Percentiles rank a stretch among this genome's conserved stretches.
phyloP scores from a whole-genome alignment of 92 coral and sea anemone genomes.

The Muricea muricata region DNA sequence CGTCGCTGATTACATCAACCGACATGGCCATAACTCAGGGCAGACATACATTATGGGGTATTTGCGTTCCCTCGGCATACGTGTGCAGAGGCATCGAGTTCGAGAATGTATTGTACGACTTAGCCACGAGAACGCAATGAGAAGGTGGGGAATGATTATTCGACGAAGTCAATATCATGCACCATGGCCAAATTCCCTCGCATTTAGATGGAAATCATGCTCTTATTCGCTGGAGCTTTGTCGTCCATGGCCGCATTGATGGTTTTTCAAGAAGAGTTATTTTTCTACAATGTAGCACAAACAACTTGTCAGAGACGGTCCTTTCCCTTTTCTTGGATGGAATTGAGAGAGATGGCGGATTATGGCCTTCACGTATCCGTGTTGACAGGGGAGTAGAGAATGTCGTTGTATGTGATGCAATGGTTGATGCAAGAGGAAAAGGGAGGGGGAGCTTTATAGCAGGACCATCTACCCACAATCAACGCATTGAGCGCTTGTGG shows the following conservation, averaged over 20 bases:
- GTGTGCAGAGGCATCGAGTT: background rate
- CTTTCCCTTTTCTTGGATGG: constrained; percentile 55
- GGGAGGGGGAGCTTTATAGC: constrained; percentile 71
- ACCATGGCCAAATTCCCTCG: constrained; percentile 38
- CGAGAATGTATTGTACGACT: constrained; percentile 13
- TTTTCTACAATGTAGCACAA: constrained; percentile 64
- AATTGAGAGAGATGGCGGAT: constrained; percentile 54
- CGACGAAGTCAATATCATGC: background rate
- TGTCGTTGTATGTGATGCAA: constrained; percentile 67
- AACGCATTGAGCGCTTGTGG: constrained; percentile 55
- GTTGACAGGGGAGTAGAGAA: constrained; percentile 75
- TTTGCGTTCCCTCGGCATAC: constrained; percentile 20
- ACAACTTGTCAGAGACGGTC: constrained; percentile 66
- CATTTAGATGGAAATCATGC: constrained; percentile 78
- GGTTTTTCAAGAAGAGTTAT: constrained; percentile 72
- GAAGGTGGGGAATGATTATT: constrained; percentile 2
- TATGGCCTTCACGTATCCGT: constrained; percentile 75
- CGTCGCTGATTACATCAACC: constrained; percentile 6
- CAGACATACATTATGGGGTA: constrained; percentile 12
- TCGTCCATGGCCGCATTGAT: constrained; percentile 74
- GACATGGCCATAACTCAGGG: constrained; percentile 7
- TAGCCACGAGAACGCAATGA: background rate
- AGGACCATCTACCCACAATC: constrained; percentile 45
- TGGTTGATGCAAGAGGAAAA: constrained; percentile 68
- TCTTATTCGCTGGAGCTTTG: constrained; percentile 67